Base-by-base conservation (phyloP, 2,888 invertebrate species). In the Rosalia funebris region DNA sequence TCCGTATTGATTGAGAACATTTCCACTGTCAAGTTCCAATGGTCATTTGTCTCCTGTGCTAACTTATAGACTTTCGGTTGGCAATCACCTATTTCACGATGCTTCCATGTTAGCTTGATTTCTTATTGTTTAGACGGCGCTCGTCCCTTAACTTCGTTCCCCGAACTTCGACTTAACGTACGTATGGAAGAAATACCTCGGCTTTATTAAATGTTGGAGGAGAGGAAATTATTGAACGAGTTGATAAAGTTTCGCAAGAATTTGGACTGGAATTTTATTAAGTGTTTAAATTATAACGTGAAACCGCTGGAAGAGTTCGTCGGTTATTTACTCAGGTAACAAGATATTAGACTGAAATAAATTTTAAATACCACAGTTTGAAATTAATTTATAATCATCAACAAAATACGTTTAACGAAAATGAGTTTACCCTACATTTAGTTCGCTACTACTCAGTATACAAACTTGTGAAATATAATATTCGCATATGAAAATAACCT, bases 211-310 rank as follows among this genome's bases (percentile, higher is more conserved):
- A 63, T 63, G 64, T 61, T 53, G 25, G 4, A 3, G 25, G 25
- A 58, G 62, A 57, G 63, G 56, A 60, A 63, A 67, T 69, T 66
- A 67, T 67, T 65, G 69, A 64, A 66, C 62, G 61, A 66, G 67
- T 65, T 68, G 61, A 45, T 55, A 19, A 66, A 68, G 61, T 63
- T 66, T 63, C 60, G 63, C 64, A 63, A 62, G 61, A n/a, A n/a
- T n/a, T n/a, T n/a, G n/a, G n/a, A n/a, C n/a, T n/a, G n/a, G n/a
- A n/a, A n/a, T n/a, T n/a, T n/a, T n/a, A n/a, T n/a, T n/a, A n/a
- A n/a, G n/a, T n/a, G n/a, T n/a, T n/a, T n/a, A n/a, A n/a, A n/a
- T n/a, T n/a, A n/a, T n/a, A n/a, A n/a, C n/a, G n/a, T n/a, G n/a
- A n/a, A n/a, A n/a, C n/a, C n/a, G n/a, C n/a, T n/a, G n/a, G n/a